phyloP scores from a whole-genome alignment of 1,140 invertebrate species.

The Colletes latitarsis region DNA sequence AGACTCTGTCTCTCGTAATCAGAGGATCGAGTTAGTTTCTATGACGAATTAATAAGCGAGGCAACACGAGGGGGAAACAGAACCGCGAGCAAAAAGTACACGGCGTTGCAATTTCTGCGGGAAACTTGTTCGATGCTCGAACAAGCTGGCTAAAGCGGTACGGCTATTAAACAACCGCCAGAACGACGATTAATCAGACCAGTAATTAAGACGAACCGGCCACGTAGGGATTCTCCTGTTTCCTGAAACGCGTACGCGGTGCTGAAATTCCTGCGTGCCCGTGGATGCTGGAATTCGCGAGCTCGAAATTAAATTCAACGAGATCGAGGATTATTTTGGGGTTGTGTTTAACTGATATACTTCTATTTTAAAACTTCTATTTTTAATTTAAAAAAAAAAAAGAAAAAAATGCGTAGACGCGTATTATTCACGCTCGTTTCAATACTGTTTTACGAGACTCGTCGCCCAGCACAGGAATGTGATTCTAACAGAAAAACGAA shows the following conservation, averaged over 20 bases:
- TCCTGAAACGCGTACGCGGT: constrained; percentile 19
- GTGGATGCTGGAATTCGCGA: background rate
- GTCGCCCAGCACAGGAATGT: too few species aligned
- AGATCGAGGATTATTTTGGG: background rate
- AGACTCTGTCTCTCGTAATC: constrained; percentile 25
- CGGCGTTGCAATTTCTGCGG: too few species aligned
- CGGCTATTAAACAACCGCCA: constrained; percentile 16
- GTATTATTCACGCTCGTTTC: too few species aligned
- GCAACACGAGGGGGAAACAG: background rate
- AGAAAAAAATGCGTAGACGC: too few species aligned
- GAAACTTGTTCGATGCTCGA: background rate
- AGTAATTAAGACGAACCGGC: constrained; percentile 30
- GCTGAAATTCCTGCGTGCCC: background rate
- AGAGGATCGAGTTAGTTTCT: constrained; percentile 45
- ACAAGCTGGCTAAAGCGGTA: background rate
- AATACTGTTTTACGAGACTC: too few species aligned
- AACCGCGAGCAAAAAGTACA: background rate
- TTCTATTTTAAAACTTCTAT: too few species aligned
- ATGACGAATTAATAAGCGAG: constrained; percentile 12
- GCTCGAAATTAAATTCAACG: background rate
- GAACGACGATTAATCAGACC: constrained; percentile 20
- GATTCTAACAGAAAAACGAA: too few species aligned
- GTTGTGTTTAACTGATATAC: background rate
- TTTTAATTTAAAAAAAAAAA: too few species aligned
- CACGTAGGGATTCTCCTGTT: constrained; percentile 9